phyloP scores from a whole-genome alignment of 2,113 vertebrate species.

The Coturnix japonica region DNA sequence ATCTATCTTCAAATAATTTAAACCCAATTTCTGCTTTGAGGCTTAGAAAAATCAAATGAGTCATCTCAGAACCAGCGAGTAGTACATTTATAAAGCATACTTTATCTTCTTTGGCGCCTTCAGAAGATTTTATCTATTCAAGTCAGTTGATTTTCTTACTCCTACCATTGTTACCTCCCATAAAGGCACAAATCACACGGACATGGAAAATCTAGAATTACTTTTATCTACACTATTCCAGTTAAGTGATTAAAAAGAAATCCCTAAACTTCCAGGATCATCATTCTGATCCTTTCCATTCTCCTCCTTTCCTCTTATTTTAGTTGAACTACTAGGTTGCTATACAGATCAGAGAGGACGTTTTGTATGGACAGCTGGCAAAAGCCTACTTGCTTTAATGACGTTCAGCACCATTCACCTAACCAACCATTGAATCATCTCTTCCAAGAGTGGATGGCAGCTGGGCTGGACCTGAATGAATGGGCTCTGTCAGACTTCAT shows the following conservation, averaged over 20 bases:
- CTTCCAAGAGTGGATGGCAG: background rate
- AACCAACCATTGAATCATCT: background rate
- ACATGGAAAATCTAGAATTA: background rate
- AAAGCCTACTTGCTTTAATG: background rate
- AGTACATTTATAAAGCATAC: background rate
- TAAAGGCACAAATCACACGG: background rate
- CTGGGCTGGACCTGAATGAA: background rate
- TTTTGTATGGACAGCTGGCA: background rate
- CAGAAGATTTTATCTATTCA: background rate
- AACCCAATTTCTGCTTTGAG: background rate
- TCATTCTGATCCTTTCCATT: background rate
- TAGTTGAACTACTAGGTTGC: background rate
- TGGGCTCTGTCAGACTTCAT: background rate
- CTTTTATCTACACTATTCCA: accelerated
- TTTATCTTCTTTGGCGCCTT: background rate
- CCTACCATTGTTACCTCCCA: background rate
- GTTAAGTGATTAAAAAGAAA: background rate
- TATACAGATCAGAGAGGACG: background rate
- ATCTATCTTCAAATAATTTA: background rate
- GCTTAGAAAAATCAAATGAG: background rate
- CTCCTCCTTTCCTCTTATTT: accelerated
- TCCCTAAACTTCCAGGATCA: background rate
- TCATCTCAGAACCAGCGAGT: background rate
- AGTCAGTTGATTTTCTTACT: background rate
- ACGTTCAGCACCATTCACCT: background rate